Evolutionary conservation across 1,140 invertebrate species (phyloP).

Genomic region (Helicoverpa armigera): DNA sequence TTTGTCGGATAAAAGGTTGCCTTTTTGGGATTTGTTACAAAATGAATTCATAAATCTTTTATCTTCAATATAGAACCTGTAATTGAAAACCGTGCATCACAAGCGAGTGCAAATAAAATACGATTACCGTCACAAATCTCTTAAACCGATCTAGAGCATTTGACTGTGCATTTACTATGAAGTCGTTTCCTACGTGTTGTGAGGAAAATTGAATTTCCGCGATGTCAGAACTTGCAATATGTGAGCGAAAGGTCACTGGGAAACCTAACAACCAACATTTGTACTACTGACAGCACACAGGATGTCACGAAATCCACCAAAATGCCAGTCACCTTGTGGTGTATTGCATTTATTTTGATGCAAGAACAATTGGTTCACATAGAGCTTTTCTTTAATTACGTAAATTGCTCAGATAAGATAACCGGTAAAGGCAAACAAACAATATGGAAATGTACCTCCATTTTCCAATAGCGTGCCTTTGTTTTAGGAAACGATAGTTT

Average conservation of each 20-base stretch:
- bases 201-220: slow-evolving; percentile 62
- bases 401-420: not conserved
- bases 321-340: not conserved
- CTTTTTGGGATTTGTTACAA: slow-evolving; percentile 8
- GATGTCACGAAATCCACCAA: slow-evolving; percentile 11
- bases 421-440: not conserved
- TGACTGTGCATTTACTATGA: slow-evolving; percentile 17
- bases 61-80: not conserved
- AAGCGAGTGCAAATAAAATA: slow-evolving; percentile 12
- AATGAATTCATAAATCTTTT: not conserved
- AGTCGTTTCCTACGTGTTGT: slow-evolving; percentile 31
- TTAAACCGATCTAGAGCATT: slow-evolving; percentile 20
- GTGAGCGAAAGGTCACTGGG: slow-evolving; percentile 20
- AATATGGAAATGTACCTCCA: not conserved
- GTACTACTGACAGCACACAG: slow-evolving; percentile 2
- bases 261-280: slow-evolving; percentile 31
- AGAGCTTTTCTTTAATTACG: not conserved
- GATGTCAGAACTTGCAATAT: slow-evolving; percentile 44
- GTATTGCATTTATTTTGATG: not conserved
- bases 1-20: not conserved
- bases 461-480: too few species aligned
- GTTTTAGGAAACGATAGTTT: too few species aligned
- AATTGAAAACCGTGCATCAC: slow-evolving; percentile 1
- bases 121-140: slow-evolving; percentile 5
- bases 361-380: not conserved